phyloP scores from a whole-genome alignment of 2,113 vertebrate species.

The Apodemus speciosus region DNA sequence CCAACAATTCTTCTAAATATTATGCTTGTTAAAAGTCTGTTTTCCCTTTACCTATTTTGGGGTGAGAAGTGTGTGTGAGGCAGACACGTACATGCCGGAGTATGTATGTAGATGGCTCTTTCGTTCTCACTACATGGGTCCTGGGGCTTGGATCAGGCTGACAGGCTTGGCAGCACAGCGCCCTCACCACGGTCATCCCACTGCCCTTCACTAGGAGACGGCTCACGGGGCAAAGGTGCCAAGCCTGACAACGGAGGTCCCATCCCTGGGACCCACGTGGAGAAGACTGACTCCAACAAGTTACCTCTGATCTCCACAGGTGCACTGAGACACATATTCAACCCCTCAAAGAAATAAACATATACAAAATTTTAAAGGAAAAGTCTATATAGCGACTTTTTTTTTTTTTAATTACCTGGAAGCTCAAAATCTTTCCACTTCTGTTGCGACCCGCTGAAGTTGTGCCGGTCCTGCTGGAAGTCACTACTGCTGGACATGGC shows the following conservation, averaged over 20 bases:
- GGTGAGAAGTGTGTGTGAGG: background rate
- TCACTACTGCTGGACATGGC: constrained; percentile 95
- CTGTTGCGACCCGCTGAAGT: constrained; percentile 94
- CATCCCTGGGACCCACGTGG: background rate
- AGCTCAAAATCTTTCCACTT: constrained; percentile 98
- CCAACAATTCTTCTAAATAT: background rate
- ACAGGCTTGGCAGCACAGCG: background rate
- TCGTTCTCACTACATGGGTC: background rate
- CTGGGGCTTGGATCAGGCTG: background rate
- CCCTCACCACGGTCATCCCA: background rate
- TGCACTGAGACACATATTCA: background rate
- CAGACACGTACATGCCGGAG: too few species aligned
- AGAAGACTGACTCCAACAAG: background rate
- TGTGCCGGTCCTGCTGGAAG: constrained; percentile 95
- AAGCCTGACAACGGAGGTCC: background rate
- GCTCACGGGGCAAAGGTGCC: background rate
- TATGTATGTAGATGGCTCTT: background rate
- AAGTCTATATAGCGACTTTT: background rate
- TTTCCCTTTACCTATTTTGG: background rate
- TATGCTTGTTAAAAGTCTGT: background rate
- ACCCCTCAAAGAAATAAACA: background rate
- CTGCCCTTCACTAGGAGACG: background rate
- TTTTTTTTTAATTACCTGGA: constrained; percentile 87
- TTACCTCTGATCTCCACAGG: background rate
- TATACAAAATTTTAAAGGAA: background rate